phyloP scores from a whole-genome alignment of 2,113 vertebrate species.

The Labeo rohita region DNA sequence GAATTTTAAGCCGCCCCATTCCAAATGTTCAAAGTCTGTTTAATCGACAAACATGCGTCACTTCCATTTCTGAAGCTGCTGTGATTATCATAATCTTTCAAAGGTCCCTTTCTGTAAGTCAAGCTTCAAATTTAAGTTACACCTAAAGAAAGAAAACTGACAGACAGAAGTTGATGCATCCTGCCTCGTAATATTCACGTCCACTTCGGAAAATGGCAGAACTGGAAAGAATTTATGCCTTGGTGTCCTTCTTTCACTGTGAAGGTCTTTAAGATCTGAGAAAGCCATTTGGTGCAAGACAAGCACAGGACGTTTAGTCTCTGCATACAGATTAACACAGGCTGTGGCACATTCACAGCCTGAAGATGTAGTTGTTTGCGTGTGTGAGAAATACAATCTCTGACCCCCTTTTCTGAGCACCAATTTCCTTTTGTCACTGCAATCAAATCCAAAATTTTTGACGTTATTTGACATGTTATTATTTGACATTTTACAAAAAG shows the following conservation, averaged over 20 bases:
- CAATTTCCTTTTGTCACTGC: neutral
- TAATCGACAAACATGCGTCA: slow-evolving; percentile 47
- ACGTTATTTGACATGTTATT: neutral
- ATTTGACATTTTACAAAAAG: neutral
- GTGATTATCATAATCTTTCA: slow-evolving; percentile 39
- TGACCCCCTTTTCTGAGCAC: neutral
- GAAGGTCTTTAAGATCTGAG: neutral
- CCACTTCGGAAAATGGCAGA: neutral
- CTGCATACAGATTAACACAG: slow-evolving; percentile 43
- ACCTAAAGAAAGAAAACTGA: neutral
- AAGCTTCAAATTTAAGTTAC: neutral
- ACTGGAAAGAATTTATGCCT: neutral
- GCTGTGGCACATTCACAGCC: neutral
- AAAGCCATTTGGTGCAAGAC: slow-evolving; percentile 7
- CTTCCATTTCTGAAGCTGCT: slow-evolving; percentile 41
- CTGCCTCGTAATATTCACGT: neutral
- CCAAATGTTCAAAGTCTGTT: slow-evolving; percentile 56
- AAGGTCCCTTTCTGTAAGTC: neutral
- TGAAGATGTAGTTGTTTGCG: neutral
- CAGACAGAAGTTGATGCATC: neutral
- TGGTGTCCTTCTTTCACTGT: neutral
- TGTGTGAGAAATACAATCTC: neutral
- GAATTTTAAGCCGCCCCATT: slow-evolving; percentile 33
- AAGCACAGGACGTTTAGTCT: neutral
- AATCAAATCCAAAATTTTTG: neutral